Conservation (phyloP, 2,797 vertebrate genomes). For the Diceros bicornis region DNA sequence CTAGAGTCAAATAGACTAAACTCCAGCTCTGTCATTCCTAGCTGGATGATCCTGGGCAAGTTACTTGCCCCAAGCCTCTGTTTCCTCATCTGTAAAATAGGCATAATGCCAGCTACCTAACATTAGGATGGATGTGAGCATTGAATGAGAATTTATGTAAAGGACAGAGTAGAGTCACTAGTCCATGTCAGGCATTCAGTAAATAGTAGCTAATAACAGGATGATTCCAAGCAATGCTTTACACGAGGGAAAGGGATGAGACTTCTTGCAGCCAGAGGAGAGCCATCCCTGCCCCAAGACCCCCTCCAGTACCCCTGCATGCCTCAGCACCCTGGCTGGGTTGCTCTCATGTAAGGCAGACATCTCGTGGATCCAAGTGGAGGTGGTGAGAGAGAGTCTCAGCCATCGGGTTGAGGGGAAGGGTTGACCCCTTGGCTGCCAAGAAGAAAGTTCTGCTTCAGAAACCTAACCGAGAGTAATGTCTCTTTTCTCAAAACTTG, state of each 20-base stretch:
- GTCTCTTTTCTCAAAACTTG: background rate
- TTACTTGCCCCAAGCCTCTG: background rate
- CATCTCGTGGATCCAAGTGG: background rate
- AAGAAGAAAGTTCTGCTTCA: constrained; percentile 42
- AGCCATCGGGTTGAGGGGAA: background rate
- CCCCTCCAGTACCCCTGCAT: background rate
- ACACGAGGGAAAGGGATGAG: background rate
- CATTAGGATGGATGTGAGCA: background rate
- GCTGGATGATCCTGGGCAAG: background rate
- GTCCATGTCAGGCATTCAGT: background rate
- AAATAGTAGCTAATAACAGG: background rate
- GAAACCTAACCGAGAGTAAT: constrained; percentile 22
- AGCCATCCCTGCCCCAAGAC: background rate
- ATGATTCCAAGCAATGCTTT: background rate
- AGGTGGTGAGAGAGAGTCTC: background rate
- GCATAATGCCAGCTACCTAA: background rate
- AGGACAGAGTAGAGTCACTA: background rate
- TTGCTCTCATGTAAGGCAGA: background rate
- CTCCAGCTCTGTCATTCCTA: background rate
- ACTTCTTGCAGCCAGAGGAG: background rate
- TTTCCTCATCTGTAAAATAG: constrained; percentile 53
- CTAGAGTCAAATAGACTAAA: background rate
- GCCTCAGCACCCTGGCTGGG: background rate
- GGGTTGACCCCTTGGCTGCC: background rate
- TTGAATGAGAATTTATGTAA: background rate